Conservation (phyloP, 2,888 invertebrate genomes). For the Pyrgus malvae region DNA sequence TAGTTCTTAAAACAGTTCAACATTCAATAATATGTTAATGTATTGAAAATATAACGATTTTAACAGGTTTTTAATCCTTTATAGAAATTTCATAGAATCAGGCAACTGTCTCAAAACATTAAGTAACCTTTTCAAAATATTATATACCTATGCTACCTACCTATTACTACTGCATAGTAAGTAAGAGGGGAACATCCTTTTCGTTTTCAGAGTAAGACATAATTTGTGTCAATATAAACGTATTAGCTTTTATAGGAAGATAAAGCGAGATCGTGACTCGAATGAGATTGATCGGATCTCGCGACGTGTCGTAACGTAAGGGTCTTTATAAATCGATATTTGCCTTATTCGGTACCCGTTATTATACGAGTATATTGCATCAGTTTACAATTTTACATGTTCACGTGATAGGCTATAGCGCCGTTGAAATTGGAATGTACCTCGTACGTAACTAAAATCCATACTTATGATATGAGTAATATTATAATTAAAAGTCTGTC, state of each 20-base stretch:
- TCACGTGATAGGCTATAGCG: neutral
- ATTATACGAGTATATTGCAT: conserved; percentile 27
- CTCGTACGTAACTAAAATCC: too few relatives aligned
- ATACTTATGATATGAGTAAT: too few relatives aligned
- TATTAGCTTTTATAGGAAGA: conserved; percentile 38
- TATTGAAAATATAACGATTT: too few relatives aligned
- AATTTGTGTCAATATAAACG: conserved; percentile 37
- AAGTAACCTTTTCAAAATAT: too few relatives aligned
- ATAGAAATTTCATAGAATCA: too few relatives aligned
- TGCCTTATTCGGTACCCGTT: conserved; percentile 35
- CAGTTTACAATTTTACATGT: neutral
- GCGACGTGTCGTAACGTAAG: conserved; percentile 31
- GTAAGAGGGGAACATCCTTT: conserved; percentile 5
- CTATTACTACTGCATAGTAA: too few relatives aligned
- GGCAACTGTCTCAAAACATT: too few relatives aligned
- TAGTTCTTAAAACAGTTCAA: too few relatives aligned
- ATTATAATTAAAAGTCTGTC: too few relatives aligned
- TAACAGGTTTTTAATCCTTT: too few relatives aligned
- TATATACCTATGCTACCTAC: too few relatives aligned
- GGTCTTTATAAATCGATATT: conserved; percentile 39
- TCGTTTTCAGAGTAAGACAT: conserved; percentile 28
- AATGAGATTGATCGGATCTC: conserved; percentile 39
- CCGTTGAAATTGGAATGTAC: neutral
- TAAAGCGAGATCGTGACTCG: conserved; percentile 40
- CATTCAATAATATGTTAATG: too few relatives aligned